A percentile compares a stretch with the other conserved stretches of the same genome.
Evolutionary conservation across 2,888 invertebrate genomes (phyloP).

Genomic region (Harmothoe impar): DNA sequence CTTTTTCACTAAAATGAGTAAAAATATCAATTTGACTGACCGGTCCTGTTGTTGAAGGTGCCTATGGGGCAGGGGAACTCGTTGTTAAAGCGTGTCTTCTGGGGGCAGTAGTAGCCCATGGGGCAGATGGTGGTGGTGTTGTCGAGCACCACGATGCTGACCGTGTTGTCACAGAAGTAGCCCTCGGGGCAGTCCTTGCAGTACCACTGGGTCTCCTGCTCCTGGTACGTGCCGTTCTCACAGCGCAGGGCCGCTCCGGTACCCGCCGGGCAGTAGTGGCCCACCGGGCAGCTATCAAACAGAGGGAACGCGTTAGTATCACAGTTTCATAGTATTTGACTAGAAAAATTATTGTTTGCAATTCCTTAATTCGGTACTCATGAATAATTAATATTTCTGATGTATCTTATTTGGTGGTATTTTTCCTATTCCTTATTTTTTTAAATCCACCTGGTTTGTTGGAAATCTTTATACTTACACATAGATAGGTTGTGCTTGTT

Average conservation of each 20-base stretch:
- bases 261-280: conserved; percentile 80
- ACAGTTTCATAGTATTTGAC: no score
- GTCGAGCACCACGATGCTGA: conserved; percentile 78
- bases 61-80: conserved; percentile 81
- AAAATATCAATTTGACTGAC: conserved; percentile 68
- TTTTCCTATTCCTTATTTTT: no score
- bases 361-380: neutral
- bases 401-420: no score
- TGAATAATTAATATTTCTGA: no score
- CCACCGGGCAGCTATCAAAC: conserved; percentile 78
- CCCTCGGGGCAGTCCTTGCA: conserved; percentile 80
- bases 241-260: conserved; percentile 75
- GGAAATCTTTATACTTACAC: no score
- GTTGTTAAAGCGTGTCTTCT: conserved; percentile 77
- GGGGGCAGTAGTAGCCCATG: conserved; percentile 79
- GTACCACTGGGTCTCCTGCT: conserved; percentile 73
- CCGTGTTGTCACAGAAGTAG: conserved; percentile 82
- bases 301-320: no score
- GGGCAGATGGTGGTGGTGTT: conserved; percentile 77
- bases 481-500: no score
- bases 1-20: neutral
- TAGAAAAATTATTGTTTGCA: neutral
- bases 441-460: no score
- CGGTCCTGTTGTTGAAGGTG: conserved; percentile 80
- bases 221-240: conserved; percentile 80